A percentile compares a stretch with the other conserved stretches of the same genome.
Conservation (phyloP, 1,140 invertebrate species). For the Venustaconcha ellipsiformis region DNA sequence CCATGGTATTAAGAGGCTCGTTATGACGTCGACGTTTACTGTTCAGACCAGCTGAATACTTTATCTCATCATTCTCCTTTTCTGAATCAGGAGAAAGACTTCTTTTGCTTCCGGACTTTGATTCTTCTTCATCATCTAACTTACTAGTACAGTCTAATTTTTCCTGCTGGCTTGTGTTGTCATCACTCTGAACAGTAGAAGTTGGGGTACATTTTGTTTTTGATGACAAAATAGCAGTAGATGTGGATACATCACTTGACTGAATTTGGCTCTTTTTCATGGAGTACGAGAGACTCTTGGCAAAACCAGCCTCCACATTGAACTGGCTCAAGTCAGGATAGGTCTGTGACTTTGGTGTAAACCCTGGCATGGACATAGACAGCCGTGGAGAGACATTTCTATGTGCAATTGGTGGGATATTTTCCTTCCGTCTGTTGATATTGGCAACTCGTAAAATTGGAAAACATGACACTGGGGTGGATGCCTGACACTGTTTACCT, state of each 20-base stretch:
- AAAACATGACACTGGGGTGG: constrained; percentile 15
- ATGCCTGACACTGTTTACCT: constrained; percentile 22
- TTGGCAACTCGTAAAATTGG: constrained; percentile 10
- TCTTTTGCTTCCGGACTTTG: background rate
- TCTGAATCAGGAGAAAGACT: background rate
- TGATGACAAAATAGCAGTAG: background rate
- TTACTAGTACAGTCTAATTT: constrained; percentile 5
- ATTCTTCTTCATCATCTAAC: background rate
- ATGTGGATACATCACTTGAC: constrained; percentile 25
- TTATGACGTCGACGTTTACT: constrained; percentile 50
- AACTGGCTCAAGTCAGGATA: background rate
- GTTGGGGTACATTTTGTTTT: constrained; percentile 4
- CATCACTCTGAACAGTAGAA: constrained; percentile 9
- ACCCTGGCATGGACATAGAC: background rate
- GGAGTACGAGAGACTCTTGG: background rate
- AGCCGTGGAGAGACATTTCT: background rate
- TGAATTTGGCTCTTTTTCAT: constrained; percentile 24
- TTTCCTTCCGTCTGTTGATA: constrained; percentile 9
- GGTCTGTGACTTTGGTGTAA: background rate
- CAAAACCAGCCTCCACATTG: background rate
- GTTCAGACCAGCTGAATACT: constrained; percentile 7
- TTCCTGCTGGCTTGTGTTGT: constrained; percentile 5
- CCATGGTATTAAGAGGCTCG: constrained; percentile 55
- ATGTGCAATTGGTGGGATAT: constrained; percentile 1
- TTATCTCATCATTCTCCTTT: background rate